phyloP scores from a whole-genome alignment of 2,113 vertebrate species.

The Takifugu flavidus region DNA sequence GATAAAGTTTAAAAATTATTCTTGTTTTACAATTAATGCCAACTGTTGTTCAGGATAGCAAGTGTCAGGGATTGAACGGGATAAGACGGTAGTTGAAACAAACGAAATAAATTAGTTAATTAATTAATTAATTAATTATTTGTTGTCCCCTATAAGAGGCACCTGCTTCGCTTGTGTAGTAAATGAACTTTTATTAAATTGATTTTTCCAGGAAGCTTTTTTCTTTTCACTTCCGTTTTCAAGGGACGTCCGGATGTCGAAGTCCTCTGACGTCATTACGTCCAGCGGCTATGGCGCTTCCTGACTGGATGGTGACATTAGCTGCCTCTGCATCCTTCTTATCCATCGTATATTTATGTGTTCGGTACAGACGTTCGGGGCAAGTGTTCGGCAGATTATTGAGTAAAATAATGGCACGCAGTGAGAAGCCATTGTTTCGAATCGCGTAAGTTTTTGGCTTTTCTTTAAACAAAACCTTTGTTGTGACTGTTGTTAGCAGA shows the following conservation, averaged over 20 bases:
- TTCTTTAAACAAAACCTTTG: neutral
- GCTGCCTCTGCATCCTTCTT: slow-evolving; percentile 52
- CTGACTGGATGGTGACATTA: slow-evolving; percentile 61
- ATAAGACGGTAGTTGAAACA: too few species aligned
- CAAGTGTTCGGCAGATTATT: slow-evolving; percentile 34
- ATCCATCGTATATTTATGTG: slow-evolving; percentile 58
- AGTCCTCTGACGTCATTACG: slow-evolving; percentile 13
- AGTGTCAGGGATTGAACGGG: too few species aligned
- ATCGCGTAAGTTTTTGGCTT: slow-evolving; percentile 73
- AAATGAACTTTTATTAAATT: too few species aligned
- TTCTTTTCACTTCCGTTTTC: neutral
- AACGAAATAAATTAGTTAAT: too few species aligned
- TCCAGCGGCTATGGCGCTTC: slow-evolving; percentile 67
- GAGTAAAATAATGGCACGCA: slow-evolving; percentile 73
- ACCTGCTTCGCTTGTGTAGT: neutral
- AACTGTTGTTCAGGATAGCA: too few species aligned
- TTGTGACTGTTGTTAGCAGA: slow-evolving; percentile 7
- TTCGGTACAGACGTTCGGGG: slow-evolving; percentile 40
- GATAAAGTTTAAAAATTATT: too few species aligned
- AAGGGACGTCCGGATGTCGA: neutral
- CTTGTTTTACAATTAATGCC: too few species aligned
- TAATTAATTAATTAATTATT: too few species aligned
- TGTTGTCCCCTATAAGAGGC: neutral
- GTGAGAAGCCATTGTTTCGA: slow-evolving; percentile 79
- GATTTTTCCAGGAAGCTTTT: too few species aligned